phyloP scores from a whole-genome alignment of 2,113 vertebrate genomes.

The Nymphicus hollandicus region DNA sequence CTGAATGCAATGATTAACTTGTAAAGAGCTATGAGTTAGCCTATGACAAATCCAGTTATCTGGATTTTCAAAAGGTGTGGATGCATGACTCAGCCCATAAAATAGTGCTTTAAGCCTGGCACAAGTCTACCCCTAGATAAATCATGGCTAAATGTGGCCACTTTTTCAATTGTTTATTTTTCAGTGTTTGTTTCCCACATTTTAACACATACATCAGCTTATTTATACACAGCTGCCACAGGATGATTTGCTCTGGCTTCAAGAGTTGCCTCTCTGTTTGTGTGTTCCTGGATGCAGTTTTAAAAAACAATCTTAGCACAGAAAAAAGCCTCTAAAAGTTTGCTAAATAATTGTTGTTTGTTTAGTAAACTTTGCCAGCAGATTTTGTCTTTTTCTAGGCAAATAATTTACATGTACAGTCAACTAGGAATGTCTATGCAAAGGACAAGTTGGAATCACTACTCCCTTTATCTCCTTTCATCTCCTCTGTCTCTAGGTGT shows the following conservation, averaged over 20 bases:
- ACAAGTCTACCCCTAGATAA: background rate
- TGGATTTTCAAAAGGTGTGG: background rate
- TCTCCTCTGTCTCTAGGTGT: background rate
- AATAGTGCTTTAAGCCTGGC: background rate
- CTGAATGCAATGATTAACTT: background rate
- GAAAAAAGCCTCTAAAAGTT: background rate
- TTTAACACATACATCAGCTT: background rate
- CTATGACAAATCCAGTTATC: background rate
- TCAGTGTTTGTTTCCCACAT: background rate
- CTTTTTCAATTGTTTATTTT: background rate
- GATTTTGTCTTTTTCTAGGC: background rate
- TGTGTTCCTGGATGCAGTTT: background rate
- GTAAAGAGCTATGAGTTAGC: background rate
- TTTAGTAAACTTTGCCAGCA: background rate
- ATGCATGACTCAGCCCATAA: background rate
- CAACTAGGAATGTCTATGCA: background rate
- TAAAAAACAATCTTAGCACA: background rate
- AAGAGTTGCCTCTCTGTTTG: background rate
- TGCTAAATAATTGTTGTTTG: background rate
- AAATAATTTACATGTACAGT: background rate
- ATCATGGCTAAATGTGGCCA: background rate
- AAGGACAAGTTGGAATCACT: background rate
- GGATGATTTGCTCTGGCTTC: background rate
- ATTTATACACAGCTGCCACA: background rate
- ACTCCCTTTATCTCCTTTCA: background rate